Conservation (phyloP, 92 coral and sea anemone species). For the Epizoanthus ramosus region DNA sequence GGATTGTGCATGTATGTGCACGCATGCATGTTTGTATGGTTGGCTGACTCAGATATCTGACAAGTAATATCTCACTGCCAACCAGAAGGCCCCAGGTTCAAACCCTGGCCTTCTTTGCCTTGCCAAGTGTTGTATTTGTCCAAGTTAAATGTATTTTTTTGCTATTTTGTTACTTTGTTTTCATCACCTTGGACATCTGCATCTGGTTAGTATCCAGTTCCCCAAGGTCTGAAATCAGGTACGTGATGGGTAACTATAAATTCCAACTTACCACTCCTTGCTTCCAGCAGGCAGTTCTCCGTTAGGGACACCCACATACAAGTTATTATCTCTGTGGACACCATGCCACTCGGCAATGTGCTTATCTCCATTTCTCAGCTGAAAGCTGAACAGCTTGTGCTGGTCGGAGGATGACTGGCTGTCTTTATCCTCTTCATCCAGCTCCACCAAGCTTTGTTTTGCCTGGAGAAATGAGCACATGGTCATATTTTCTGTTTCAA, state of each 20-base stretch:
- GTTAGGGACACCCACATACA: slow-evolving; percentile 81
- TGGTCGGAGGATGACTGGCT: slow-evolving; percentile 50
- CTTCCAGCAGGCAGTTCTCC: slow-evolving; percentile 81
- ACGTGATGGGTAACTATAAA: too few relatives aligned
- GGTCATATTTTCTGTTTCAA: background rate
- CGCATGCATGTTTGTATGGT: background rate
- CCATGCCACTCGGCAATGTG: slow-evolving; percentile 78
- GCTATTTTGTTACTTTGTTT: too few relatives aligned
- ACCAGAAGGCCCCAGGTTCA: too few relatives aligned
- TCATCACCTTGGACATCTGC: background rate
- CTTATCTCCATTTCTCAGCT: slow-evolving; percentile 77
- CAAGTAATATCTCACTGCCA: too few relatives aligned
- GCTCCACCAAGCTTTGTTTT: slow-evolving; percentile 30
- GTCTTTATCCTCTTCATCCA: slow-evolving; percentile 56
- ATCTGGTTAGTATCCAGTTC: too few relatives aligned
- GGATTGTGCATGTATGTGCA: too few relatives aligned
- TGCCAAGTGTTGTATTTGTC: too few relatives aligned
- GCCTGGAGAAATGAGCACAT: background rate
- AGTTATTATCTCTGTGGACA: slow-evolving; percentile 53
- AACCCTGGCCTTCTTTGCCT: too few relatives aligned
- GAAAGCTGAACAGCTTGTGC: slow-evolving; percentile 67
- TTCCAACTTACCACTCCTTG: slow-evolving; percentile 75
- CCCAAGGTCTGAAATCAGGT: too few relatives aligned
- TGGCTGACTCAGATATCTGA: too few relatives aligned
- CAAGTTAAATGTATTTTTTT: too few relatives aligned